These are phyloP conservation scores for Euwallacea fornicatus DNA, from an alignment of 1,140 invertebrate species.

Conservation along the genomic window DNA sequence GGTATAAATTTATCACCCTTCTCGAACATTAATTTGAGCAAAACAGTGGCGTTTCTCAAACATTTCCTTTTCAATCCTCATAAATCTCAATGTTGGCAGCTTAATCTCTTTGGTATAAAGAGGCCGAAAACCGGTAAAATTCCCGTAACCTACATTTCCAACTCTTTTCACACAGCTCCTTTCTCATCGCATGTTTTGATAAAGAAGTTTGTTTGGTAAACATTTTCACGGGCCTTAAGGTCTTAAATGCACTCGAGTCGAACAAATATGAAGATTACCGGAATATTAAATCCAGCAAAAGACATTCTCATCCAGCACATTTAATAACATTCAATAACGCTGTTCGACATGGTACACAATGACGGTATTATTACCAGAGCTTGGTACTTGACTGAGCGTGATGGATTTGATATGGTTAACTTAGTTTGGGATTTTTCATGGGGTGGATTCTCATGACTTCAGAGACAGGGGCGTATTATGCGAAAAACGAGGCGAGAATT, in stretches of 20 bases:
- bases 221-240: conserved; percentile 29
- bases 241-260: conserved; percentile 13
- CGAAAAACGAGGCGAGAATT: too few relatives aligned
- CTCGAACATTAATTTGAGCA: conserved; percentile 1
- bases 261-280: conserved; percentile 22
- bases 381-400: conserved; percentile 26
- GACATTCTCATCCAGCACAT: not conserved
- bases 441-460: too few relatives aligned
- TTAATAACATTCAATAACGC: conserved; percentile 20
- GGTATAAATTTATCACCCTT: conserved; percentile 26
- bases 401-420: conserved; percentile 24
- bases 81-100: too few relatives aligned
- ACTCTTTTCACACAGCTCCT: conserved; percentile 16
- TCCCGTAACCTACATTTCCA: conserved; percentile 8
- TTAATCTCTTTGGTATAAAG: conserved; percentile 1
- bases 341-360: not conserved
- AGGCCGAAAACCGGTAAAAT: not conserved
- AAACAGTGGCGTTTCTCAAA: not conserved
- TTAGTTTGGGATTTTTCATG: conserved; percentile 2
- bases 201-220: conserved; percentile 24
- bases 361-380: too few relatives aligned
- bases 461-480: too few relatives aligned
- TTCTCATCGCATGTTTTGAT: conserved; percentile 16
- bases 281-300: conserved; percentile 8
- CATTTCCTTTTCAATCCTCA: too few relatives aligned